These are phyloP conservation scores for Macrosoma leucophasiata DNA, from an alignment of 2,888 invertebrate genomes.

Conservation along the genomic window DNA sequence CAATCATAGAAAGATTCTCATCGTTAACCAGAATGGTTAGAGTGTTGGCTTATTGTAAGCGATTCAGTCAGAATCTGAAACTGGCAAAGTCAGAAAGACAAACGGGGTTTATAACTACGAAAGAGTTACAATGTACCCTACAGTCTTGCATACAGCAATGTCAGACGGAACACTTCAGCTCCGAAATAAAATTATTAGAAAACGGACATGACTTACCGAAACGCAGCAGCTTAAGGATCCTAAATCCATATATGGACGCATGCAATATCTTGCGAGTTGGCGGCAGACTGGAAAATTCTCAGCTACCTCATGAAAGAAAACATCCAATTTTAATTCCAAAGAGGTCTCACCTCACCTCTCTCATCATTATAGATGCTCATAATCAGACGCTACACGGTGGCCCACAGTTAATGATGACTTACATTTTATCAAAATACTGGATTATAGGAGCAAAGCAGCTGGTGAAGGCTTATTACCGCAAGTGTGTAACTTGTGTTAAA, in stretches of 20 bases:
- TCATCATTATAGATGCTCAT: slow-evolving; percentile 23
- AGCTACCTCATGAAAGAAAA: slow-evolving; percentile 14
- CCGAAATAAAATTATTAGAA: not conserved
- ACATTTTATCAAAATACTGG: slow-evolving; percentile 24
- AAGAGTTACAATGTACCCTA: slow-evolving; percentile 12
- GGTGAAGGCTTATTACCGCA: slow-evolving; percentile 12
- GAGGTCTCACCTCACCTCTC: slow-evolving; percentile 13
- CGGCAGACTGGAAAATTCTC: slow-evolving; percentile 24
- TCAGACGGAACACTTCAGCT: slow-evolving; percentile 2
- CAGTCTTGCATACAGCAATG: slow-evolving; percentile 10
- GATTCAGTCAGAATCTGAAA: slow-evolving; percentile 13
- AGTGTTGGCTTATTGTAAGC: slow-evolving; percentile 18
- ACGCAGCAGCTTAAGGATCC: slow-evolving; percentile 9
- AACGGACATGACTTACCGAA: not conserved
- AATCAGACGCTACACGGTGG: slow-evolving; percentile 27
- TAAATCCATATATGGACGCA: slow-evolving; percentile 22
- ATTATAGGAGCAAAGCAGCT: slow-evolving; percentile 18
- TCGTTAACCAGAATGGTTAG: slow-evolving; percentile 10
- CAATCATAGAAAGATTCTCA: slow-evolving; percentile 16
- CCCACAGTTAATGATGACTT: slow-evolving; percentile 23
- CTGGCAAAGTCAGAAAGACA: slow-evolving; percentile 1
- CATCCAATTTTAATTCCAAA: slow-evolving; percentile 28
- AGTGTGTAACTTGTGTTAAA: slow-evolving; percentile 20
- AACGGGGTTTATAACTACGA: slow-evolving; percentile 5
- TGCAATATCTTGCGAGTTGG: slow-evolving; percentile 23